Base-by-base conservation (phyloP, 2,113 vertebrate species). In the Ardeotis arabs region DNA sequence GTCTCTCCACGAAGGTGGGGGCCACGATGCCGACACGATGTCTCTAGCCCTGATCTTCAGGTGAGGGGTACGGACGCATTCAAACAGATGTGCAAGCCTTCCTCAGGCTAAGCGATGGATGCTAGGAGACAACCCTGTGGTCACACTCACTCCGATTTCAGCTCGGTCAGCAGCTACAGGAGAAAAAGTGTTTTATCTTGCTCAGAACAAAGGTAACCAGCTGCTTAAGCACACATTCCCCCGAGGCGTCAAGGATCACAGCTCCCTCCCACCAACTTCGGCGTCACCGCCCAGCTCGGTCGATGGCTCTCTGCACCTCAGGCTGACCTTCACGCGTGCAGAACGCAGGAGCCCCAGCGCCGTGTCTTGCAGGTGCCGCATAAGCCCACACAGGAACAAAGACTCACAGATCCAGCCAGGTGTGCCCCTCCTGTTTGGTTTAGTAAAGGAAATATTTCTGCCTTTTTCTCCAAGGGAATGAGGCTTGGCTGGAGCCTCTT, bases 1-100 rank as follows among this genome's bases (percentile, higher is more conserved):
- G 9, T 9, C 27, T 35, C 39, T 21, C 55, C n/a, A 7, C 11
- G 22, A 14, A 13, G 70, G 39, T 13, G 50, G 33, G 50, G 5
- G 52, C 55, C 31, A 12, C 0, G 18, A 9, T 9, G 18, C 13
- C 4, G 2, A 53, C 33, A 20, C 4, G 2, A 4, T 1, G 1
- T 11, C 70, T 47, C 45, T 2, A 70, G n/a, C 20, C 44, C 45
- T 7, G 21, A 10, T 22, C 70, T 29, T 33, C 5, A 53, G 78
- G 8, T 6, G 33, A n/a, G 31, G 44, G 64, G 11, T 5, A 21
- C 0, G 1, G 69, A 64, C 21, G 19, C 25, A 7, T 6, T 25
- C n/a, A n/a, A n/a, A n/a, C 7, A 29, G 67, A 18, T 9, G 20
- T 14, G 37, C 39, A 27, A 33, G 11, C n/a, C 22, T 37, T 76